Base-by-base conservation (phyloP, 1,140 invertebrate genomes). In the Nasonia giraulti region DNA sequence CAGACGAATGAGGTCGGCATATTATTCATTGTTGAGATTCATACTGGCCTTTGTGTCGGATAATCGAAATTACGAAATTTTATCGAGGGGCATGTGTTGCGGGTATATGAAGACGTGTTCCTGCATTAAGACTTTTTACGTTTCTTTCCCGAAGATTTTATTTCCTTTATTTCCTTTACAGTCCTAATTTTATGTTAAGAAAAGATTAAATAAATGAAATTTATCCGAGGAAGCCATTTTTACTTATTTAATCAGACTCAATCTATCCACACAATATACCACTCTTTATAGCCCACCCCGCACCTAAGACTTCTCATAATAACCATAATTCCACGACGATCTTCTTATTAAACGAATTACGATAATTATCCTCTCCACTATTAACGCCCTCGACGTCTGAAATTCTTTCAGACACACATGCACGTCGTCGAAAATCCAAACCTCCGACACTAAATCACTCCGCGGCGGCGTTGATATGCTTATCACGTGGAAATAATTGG, bases 401-500 rank as follows among this genome's bases (percentile, higher is more conserved):
- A 62, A 62, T 62, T 44, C 40, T 44, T 44, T n/a, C 55, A 37
- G 33, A 37, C 33, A 7, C 17, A 17, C 20, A 62, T 62, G n/a
- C 20, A 62, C 55, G 17, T 62, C 14, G 55, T 14, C 55, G 20
- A 62, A 62, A 62, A n/a, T 62, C 20, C 55, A 7, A 62, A 14
- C 55, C 55, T 7, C 0, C 8, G 37, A 23, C 20, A 23, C 11
- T 55, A 75, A 82, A 55, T 37, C 69, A 33, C 23, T 33, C 2
- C 20, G 80, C 2, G 11, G 14, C 69, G 8, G 47, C 50, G 23
- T 44, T 23, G 40, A 84, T 80, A 66, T 23, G 83, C 47, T 84
- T 84, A 80, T 80, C 83, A 44, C 66, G 73, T 44, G 79, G 79
- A 81, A 85, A 69, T 81, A 81, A 85, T 85, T 79, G 31, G 44